Evolutionary conservation across 2,888 invertebrate species (phyloP), one percentile per base, ranked within the genome.

Genomic region (Liopterus haemorrhoidalis): DNA sequence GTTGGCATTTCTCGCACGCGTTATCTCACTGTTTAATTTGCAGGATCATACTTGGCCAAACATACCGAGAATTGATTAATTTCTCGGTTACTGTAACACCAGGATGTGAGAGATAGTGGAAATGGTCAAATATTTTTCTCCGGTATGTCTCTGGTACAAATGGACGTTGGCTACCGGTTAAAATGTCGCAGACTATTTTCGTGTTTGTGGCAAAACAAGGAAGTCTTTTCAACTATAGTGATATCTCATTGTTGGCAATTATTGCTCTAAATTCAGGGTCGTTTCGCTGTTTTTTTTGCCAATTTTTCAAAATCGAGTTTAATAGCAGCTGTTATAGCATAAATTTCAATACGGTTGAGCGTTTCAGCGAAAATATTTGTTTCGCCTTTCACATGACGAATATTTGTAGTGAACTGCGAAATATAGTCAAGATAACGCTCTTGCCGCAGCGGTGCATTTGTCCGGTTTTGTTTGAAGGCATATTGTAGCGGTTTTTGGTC

Each of bases 1-100:
- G 43, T 42, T 66, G 65, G 42, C 62, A 66, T 0, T 48, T 25
- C 2, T 57, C n/a, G 45, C 64, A 66, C 3, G 52, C 41, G 14
- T 53, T 48, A 1, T 57, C 50, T 60, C 62, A 64, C n/a, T 47
- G 18, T 6, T 41, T 41, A 20, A 60, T 49, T 35, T 63, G 58
- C 5, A 52, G 51, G 4, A 52, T 50, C 48, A 61, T 57, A 1
- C 15, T 31, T 1, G 59, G 59, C 59, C 60, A 61, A 2, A 57
- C 50, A 30, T 53, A 60, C 19, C 52, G 52, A 22, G 49, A 38
- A 9, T 45, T 20, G 21, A 63, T 53, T 5, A 57, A 27, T 21
- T 47, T 53, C 11, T n/a, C 22, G 5, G 58, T 56, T 2, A 36
- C 15, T 21, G 51, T 37, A 3, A 51, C 51, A 9, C 55, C 52